Evolutionary conservation across 2,797 vertebrate genomes (phyloP), one percentile per base, ranked within the genome.

Genomic region (Danionella dracula): DNA sequence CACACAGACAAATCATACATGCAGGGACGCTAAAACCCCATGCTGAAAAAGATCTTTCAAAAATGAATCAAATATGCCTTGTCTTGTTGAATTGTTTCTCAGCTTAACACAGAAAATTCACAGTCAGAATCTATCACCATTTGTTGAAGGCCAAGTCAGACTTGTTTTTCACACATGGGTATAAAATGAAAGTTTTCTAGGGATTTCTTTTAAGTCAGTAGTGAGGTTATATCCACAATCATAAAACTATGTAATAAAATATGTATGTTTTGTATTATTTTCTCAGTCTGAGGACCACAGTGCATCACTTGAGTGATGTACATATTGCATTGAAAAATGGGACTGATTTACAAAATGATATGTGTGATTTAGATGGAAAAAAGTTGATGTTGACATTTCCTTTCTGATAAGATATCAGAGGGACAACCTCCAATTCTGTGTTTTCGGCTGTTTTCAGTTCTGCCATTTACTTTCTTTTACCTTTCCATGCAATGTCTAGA

Each of bases 31-130:
- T 70, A 23, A 58, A 11, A 6, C 63, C 13, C 11, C 27, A 57
- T 57, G 37, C 45, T 42, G 19, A 50, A 68, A 66, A 76, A 71
- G 38, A 15, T 44, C 34, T 67, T 77, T 75, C 72, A 76, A 65
- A 78, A 73, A 78, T 73, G 13, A 10, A 73, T 70, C 53, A 70
- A 54, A 70, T 63, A 19, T 64, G 10, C n/a, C 31, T 46, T 46
- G 54, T 44, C 35, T 40, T 60, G 69, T 55, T 19, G 45, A 42
- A 38, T 68, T 38, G 21, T 71, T 42, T 41, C 50, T 38, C 19
- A 48, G 32, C 63, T 61, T 20, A 50, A 48, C 49, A 32, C 20
- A 0, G 17, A 27, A 51, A 50, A 59, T 37, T 54, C 17, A 21
- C 42, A 7, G 44, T 13, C 31, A 27, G 16, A 37, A 51, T 56